Evolutionary conservation across 2,797 vertebrate species (phyloP).

Genomic region (Acridotheres tristis): DNA sequence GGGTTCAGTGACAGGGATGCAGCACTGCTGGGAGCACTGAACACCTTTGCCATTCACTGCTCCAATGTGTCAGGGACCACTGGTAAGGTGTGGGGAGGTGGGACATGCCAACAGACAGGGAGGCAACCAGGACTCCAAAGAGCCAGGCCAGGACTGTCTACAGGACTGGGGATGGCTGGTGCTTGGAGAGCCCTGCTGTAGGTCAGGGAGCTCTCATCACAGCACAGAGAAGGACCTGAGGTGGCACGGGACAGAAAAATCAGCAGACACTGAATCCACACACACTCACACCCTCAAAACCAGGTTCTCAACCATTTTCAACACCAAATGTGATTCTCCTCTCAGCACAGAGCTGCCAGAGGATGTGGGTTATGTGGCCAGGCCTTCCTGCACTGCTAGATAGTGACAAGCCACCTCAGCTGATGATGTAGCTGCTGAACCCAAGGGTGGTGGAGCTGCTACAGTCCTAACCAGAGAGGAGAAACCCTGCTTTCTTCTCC

Average conservation of each 20-base stretch:
- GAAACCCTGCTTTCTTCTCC: not conserved
- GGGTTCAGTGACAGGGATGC: not conserved
- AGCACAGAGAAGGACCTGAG: not conserved
- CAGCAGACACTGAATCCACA: not conserved
- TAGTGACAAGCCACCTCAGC: not conserved
- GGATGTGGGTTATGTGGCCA: slow-evolving; percentile 8
- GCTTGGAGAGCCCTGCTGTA: not conserved
- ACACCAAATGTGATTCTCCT: not conserved
- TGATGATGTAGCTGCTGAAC: not conserved
- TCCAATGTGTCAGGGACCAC: fast-evolving
- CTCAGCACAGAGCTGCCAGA: not conserved
- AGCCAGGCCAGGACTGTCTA: not conserved
- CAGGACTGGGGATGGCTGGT: not conserved
- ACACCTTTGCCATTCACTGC: not conserved
- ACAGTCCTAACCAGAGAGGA: not conserved
- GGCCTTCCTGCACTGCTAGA: not conserved
- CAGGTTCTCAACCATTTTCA: not conserved
- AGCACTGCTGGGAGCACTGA: not conserved
- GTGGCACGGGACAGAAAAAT: fast-evolving
- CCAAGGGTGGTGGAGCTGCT: not conserved
- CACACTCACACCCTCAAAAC: not conserved
- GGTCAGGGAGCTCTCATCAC: fast-evolving
- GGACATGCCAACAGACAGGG: not conserved
- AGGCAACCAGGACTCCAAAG: not conserved
- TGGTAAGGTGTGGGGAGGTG: not conserved